Evolutionary conservation across 2,888 invertebrate genomes (phyloP), one percentile per base, ranked within the genome.

Genomic region (Camponotus fellah): DNA sequence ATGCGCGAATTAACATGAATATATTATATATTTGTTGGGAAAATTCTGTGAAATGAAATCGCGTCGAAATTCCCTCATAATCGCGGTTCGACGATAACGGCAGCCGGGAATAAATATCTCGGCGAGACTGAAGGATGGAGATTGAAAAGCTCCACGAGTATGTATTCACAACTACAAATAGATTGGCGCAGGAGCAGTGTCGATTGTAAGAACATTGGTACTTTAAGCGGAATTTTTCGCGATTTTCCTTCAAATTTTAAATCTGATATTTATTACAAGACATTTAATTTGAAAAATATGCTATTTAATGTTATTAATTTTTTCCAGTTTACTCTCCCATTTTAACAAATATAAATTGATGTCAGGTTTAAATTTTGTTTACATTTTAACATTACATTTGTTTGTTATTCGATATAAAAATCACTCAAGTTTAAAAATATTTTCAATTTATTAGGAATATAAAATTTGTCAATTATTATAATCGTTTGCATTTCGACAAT

Each of bases 31-130:
- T 49, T 17, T 43, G 12, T 46, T 6, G 43, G 34, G 34, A n/a
- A 64, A 49, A 75, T 65, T 75, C 21, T 49, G 10, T 9, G 21
- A 75, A 74, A 74, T 17, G 21, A 64, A 46, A 46, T 62, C n/a
- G 26, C 74, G 43, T 64, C 64, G 75, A 75, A 75, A 49, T 65
- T 75, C 12, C 21, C 34, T 75, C 49, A 75, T 75, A 75, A 75
- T 65, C 37, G 17, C 17, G 49, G 49, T 49, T 75, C 3, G 64
- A 65, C 65, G 75, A 65, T 75, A 75, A 75, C 34, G 62, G 62
- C 21, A 34, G 65, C 37, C 75, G 75, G 64, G 75, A 75, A 75
- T 49, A 49, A 75, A 65, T 75, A 65, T 62, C 62, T 32, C 62
- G n/a, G 62, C 32, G 34, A 62, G 40, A 75, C 34, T 43, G 62